phyloP scores from a whole-genome alignment of 2,888 invertebrate genomes.

The Megaustenia siamemsis region DNA sequence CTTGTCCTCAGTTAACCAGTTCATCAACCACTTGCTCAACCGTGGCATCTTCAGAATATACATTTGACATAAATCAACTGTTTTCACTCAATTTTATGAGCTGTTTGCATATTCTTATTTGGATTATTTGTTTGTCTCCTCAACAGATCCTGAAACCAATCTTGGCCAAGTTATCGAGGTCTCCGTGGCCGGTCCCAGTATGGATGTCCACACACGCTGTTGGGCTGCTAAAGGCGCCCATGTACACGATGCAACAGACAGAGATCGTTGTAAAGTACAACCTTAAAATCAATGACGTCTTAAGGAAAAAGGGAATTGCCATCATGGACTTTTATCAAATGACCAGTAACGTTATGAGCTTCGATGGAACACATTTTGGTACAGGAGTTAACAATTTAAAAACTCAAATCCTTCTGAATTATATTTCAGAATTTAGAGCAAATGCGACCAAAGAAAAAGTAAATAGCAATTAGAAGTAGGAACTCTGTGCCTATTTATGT shows the following conservation, averaged over 20 bases:
- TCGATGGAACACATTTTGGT: conserved; percentile 58
- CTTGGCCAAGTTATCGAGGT: neutral
- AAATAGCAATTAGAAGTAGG: too few species aligned
- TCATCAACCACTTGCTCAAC: too few species aligned
- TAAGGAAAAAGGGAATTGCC: conserved; percentile 46
- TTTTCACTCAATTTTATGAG: too few species aligned
- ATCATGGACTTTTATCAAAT: conserved; percentile 53
- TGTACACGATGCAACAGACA: neutral
- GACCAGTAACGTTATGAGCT: conserved; percentile 55
- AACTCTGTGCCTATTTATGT: too few species aligned
- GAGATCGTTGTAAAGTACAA: conserved; percentile 44
- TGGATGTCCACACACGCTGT: conserved; percentile 55
- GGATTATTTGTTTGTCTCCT: too few species aligned
- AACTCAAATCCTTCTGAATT: conserved; percentile 50
- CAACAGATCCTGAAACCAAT: neutral
- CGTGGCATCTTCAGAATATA: too few species aligned
- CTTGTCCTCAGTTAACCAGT: too few species aligned
- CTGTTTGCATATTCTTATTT: too few species aligned
- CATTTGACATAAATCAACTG: too few species aligned
- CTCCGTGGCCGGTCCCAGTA: conserved; percentile 47
- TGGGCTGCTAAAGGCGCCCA: conserved; percentile 53
- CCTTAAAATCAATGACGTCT: conserved; percentile 9
- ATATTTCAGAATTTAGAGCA: conserved; percentile 46
- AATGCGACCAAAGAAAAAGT: too few species aligned
- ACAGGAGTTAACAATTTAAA: conserved; percentile 55